Conservation (phyloP, 2,888 invertebrate genomes). For the Hypomecis punctinalis region DNA sequence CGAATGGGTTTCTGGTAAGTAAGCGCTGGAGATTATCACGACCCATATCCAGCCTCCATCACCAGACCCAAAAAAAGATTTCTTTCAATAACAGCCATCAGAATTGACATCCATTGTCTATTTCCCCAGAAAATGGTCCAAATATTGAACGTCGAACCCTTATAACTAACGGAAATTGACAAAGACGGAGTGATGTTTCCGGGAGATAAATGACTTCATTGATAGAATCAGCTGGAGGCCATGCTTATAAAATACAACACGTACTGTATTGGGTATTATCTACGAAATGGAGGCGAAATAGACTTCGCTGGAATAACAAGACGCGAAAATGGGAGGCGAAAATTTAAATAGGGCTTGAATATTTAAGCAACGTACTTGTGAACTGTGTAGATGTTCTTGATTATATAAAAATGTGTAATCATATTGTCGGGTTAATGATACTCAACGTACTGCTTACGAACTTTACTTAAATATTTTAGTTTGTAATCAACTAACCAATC, state of each 20-base stretch:
- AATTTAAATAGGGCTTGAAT: conserved; percentile 8
- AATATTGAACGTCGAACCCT: not conserved
- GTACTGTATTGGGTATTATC: conserved; percentile 6
- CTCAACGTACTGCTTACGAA: too few relatives aligned
- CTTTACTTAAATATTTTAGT: too few relatives aligned
- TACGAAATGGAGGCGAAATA: not conserved
- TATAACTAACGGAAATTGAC: conserved; percentile 9
- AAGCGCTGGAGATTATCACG: too few relatives aligned
- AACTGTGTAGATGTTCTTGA: not conserved
- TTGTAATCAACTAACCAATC: too few relatives aligned
- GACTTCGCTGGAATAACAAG: conserved; percentile 2
- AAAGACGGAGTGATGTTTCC: conserved; percentile 11
- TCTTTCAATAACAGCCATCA: not conserved
- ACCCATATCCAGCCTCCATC: not conserved
- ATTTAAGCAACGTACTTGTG: not conserved
- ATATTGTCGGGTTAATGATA: too few relatives aligned
- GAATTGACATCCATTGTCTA: not conserved
- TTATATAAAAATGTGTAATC: too few relatives aligned
- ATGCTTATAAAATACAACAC: conserved; percentile 6
- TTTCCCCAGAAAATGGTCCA: not conserved
- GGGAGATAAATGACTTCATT: conserved; percentile 13
- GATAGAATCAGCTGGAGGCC: conserved; percentile 5
- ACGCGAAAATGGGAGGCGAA: not conserved
- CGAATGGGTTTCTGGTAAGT: too few relatives aligned
- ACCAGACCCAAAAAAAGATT: not conserved